phyloP scores from a whole-genome alignment of 2,888 invertebrate species.

The Philonicus albiceps region DNA sequence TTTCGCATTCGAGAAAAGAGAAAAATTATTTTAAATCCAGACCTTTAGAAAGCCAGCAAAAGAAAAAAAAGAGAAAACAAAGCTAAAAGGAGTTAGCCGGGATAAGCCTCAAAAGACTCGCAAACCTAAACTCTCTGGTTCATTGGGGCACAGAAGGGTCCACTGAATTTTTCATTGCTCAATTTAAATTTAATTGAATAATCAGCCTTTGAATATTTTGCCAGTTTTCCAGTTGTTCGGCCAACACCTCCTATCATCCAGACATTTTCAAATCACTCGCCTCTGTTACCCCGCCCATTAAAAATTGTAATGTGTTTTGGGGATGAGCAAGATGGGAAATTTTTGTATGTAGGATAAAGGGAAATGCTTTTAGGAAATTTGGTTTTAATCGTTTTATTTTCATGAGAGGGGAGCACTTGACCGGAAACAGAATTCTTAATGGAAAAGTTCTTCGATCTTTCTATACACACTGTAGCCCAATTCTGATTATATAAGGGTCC shows the following conservation, averaged over 20 bases:
- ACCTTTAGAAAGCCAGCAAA: background rate
- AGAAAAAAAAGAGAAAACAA: background rate
- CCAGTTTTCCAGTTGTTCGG: background rate
- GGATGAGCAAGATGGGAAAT: background rate
- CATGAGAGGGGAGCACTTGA: background rate
- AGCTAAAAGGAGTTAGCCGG: background rate
- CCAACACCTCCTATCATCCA: background rate
- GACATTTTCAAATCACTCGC: too few relatives aligned
- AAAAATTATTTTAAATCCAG: background rate
- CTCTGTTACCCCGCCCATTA: background rate
- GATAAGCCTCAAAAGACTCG: background rate
- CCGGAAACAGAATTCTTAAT: background rate
- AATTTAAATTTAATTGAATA: conserved; percentile 29
- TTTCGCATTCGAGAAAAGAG: too few relatives aligned
- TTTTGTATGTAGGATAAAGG: background rate
- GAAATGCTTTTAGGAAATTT: background rate
- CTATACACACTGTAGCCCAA: background rate
- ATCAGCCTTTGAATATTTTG: background rate
- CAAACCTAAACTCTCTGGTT: background rate
- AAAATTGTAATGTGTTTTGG: too few relatives aligned
- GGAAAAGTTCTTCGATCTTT: background rate
- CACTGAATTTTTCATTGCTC: conserved; percentile 7
- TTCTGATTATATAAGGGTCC: background rate
- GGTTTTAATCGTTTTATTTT: background rate
- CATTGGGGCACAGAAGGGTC: background rate